Base-by-base conservation (phyloP, 2,113 vertebrate species). In the Buteo buteo region DNA sequence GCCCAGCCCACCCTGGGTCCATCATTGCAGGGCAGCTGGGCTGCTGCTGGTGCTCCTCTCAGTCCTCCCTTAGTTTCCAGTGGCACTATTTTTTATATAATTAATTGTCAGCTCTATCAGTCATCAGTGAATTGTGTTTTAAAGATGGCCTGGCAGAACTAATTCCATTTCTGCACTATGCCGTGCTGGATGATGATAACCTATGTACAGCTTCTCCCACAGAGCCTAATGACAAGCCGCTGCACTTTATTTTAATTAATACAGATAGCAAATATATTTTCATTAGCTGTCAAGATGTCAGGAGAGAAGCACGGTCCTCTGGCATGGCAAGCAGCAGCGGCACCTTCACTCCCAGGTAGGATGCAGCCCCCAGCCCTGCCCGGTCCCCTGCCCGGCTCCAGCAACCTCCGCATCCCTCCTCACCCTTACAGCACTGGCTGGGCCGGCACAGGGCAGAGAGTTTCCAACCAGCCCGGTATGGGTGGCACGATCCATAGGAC, bases 221-320 rank as follows among this genome's bases (percentile, higher is more conserved):
- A 0, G 77, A 76, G 92, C 96, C 87, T 73, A 70, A 42, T 28
- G 73, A 96, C 0, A 38, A 97, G 95, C 67, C 9, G 5, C 67
- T 38, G 70, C 88, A 47, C 92, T 96, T 97, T 90, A 72, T 71
- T 95, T 90, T 96, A 96, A 97, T 97, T 97, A 98, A 97, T 79
- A 93, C 79, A 47, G 96, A 90, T 86, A 97, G 74, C 57, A 88
- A 84, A 92, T 91, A 21, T 67, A 50, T 93, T 98, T 96, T 85
- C 89, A 94, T 96, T 95, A 92, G 88, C 89, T 54, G 16, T 62
- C 52, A 49, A 84, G 29, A 59, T 22, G 92, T 34, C 84, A 65
- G 70, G 61, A 61, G 29, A 62, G 95, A 62, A 86, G 81, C 74
- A 38, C 3, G 8, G 71, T 58, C 52, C 62, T 65, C 45, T 61